phyloP scores from a whole-genome alignment of 2,888 invertebrate species.

The Andrena chrysosceles region DNA sequence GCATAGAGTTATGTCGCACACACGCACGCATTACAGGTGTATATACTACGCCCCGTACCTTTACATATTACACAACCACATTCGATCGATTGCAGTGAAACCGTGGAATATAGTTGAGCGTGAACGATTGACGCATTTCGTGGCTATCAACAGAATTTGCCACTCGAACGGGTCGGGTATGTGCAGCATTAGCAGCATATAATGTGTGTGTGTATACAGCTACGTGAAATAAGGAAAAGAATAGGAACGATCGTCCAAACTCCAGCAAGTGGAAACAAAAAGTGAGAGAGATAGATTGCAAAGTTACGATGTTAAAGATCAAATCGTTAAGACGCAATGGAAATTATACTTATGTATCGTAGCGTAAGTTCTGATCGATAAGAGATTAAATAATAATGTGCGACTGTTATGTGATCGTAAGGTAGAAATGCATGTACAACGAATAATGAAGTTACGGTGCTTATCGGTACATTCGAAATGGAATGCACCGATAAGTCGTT shows the following conservation, averaged over 20 bases:
- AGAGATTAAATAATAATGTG: conserved; percentile 33
- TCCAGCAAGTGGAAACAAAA: conserved; percentile 9
- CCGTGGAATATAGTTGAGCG: conserved; percentile 25
- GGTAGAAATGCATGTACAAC: conserved; percentile 23
- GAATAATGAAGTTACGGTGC: conserved; percentile 17
- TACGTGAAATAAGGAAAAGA: neutral
- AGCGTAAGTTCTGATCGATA: conserved; percentile 6
- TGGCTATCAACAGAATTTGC: conserved; percentile 14
- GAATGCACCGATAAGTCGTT: conserved; percentile 20
- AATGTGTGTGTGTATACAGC: neutral
- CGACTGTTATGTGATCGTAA: conserved; percentile 27
- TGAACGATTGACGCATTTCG: conserved; percentile 43
- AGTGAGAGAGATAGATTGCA: neutral
- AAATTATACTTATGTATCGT: conserved; percentile 18
- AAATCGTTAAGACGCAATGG: conserved; percentile 13
- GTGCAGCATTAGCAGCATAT: neutral
- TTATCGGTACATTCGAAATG: conserved; percentile 16
- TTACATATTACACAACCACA: conserved; percentile 46
- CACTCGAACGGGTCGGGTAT: conserved; percentile 17
- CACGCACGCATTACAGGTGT: neutral
- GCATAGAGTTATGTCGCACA: neutral
- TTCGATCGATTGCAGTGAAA: conserved; percentile 39
- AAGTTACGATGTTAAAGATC: conserved; percentile 13
- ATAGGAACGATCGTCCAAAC: neutral
- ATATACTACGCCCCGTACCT: neutral